Evolutionary conservation across 2,888 invertebrate genomes (phyloP).

Genomic region (Laspeyria flexula): DNA sequence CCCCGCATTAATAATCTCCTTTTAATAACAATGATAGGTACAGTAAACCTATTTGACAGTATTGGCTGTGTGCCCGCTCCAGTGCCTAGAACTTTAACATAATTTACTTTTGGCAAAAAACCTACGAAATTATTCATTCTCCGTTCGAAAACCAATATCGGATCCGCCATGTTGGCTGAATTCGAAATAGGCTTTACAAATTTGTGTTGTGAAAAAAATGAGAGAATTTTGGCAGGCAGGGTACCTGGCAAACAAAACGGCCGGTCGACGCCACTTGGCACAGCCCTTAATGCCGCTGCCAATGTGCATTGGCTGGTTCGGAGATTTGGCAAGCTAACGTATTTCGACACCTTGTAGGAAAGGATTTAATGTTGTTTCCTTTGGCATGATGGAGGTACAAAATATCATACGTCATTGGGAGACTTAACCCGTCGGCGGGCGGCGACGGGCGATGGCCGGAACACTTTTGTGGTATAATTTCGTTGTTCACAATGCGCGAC

Average conservation of each 20-base stretch:
- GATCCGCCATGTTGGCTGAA: slow-evolving; percentile 42
- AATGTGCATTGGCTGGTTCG: slow-evolving; percentile 53
- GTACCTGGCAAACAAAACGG: slow-evolving; percentile 59
- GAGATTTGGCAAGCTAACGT: slow-evolving; percentile 68
- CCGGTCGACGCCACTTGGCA: slow-evolving; percentile 57
- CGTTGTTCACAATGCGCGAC: slow-evolving; percentile 13
- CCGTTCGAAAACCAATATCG: slow-evolving; percentile 49
- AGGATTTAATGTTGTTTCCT: slow-evolving; percentile 61
- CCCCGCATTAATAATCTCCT: slow-evolving; percentile 30
- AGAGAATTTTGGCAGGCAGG: slow-evolving; percentile 61
- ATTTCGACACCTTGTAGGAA: slow-evolving; percentile 63
- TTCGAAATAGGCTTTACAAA: slow-evolving; percentile 45
- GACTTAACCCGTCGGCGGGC: background rate
- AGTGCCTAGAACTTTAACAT: slow-evolving; percentile 39
- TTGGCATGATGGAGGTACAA: slow-evolving; percentile 44
- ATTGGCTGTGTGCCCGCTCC: slow-evolving; percentile 43
- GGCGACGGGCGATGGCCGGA: background rate
- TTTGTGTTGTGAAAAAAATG: slow-evolving; percentile 40
- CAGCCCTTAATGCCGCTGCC: slow-evolving; percentile 54
- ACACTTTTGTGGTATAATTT: slow-evolving; percentile 20
- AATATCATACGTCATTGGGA: slow-evolving; percentile 14
- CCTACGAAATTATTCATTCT: slow-evolving; percentile 46
- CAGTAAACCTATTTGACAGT: slow-evolving; percentile 25
- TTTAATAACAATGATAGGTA: slow-evolving; percentile 41
- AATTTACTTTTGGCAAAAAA: slow-evolving; percentile 48